phyloP scores from a whole-genome alignment of 2,888 invertebrate genomes.

The Mycogona germanica region DNA sequence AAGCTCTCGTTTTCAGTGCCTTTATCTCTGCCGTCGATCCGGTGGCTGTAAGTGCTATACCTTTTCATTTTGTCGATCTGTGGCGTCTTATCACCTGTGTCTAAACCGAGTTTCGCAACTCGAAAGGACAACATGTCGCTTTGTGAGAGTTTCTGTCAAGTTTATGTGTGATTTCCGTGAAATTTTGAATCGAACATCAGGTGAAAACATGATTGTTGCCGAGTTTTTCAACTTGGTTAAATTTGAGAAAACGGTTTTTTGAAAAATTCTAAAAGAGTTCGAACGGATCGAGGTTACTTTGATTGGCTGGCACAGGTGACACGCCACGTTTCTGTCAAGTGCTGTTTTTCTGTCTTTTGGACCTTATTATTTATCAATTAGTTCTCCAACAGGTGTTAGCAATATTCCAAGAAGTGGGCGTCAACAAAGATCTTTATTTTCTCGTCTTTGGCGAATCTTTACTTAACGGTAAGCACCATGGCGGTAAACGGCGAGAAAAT shows the following conservation, averaged over 20 bases:
- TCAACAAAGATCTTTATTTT: conserved; percentile 44
- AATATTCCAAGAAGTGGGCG: conserved; percentile 43
- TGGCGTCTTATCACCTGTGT: no score
- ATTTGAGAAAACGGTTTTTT: neutral
- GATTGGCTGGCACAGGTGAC: no score
- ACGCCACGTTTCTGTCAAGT: no score
- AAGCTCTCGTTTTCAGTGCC: conserved; percentile 39
- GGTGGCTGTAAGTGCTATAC: conserved; percentile 39
- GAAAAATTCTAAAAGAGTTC: no score
- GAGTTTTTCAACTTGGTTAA: no score
- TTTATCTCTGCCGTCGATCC: conserved; percentile 47
- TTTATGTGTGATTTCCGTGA: no score
- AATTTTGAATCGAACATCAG: no score
- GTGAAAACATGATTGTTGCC: no score
- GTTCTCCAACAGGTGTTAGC: conserved; percentile 36
- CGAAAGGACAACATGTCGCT: no score
- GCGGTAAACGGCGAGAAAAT: no score
- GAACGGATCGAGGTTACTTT: conserved; percentile 3
- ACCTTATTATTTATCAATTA: conserved; percentile 10
- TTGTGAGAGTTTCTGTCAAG: no score
- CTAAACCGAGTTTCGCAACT: no score
- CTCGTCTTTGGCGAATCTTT: conserved; percentile 46
- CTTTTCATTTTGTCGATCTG: neutral
- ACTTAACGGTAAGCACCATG: conserved; percentile 39
- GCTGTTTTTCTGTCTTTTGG: neutral